phyloP scores from a whole-genome alignment of 2,113 vertebrate genomes.

The Lycaon pictus region DNA sequence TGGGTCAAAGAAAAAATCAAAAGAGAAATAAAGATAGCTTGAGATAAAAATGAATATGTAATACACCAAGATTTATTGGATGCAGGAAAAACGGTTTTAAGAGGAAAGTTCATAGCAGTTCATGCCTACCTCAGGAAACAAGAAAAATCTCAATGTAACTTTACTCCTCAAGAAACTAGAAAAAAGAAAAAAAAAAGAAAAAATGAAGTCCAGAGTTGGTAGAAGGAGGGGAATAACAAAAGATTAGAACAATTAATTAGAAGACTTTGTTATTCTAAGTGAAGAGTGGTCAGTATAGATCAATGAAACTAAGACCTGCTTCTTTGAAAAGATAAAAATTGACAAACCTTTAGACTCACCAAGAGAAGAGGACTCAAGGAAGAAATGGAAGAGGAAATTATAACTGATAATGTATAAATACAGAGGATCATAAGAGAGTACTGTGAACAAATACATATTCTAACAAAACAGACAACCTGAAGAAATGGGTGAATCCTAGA shows the following conservation, averaged over 20 bases:
- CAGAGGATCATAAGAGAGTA: neutral
- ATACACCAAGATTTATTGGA: neutral
- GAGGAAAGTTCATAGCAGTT: neutral
- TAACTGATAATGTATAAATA: neutral
- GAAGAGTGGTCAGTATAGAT: neutral
- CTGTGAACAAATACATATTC: neutral
- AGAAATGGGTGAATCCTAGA: neutral
- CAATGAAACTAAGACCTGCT: neutral
- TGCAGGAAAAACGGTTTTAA: neutral
- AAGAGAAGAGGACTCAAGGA: neutral
- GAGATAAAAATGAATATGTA: neutral
- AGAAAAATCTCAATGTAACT: neutral
- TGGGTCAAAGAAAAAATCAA: neutral
- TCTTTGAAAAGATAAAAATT: neutral
- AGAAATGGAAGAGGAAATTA: neutral
- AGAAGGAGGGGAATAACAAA: neutral
- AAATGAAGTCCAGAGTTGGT: neutral
- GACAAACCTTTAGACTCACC: neutral
- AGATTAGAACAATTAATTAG: no score
- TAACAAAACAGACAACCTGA: neutral
- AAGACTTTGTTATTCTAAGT: no score
- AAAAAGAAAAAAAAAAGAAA: neutral
- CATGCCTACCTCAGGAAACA: neutral
- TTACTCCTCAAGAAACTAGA: neutral
- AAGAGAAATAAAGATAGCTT: neutral